A percentile compares a stretch with the other conserved stretches of the same genome.
phyloP scores from a whole-genome alignment of 2,888 invertebrate species.

The Reticulitermes lucifugus region DNA sequence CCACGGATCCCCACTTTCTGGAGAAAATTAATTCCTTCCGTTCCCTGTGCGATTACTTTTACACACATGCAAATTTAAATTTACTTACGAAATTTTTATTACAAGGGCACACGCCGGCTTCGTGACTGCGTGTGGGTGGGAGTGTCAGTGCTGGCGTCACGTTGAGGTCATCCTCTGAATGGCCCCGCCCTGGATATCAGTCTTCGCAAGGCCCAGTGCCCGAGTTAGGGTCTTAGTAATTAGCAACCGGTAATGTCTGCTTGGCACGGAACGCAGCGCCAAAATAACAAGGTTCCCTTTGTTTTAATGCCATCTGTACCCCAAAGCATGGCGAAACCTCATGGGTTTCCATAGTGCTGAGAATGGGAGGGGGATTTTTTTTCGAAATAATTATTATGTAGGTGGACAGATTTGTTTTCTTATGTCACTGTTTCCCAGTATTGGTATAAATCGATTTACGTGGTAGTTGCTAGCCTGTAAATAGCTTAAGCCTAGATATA shows the following conservation, averaged over 20 bases:
- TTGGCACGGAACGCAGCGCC: not conserved
- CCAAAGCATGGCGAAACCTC: too few relatives aligned
- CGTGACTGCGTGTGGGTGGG: not conserved
- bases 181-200: not conserved
- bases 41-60: not conserved
- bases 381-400: not conserved
- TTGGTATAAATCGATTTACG: too few relatives aligned
- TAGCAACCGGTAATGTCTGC: not conserved
- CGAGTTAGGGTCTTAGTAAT: not conserved
- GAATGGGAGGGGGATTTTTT: not conserved
- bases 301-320: not conserved
- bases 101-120: not conserved
- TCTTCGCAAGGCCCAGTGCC: not conserved
- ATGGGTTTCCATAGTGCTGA: not conserved
- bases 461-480: too few relatives aligned
- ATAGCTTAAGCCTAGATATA: too few relatives aligned
- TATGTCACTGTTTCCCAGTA: too few relatives aligned
- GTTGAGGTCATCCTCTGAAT: constrained; percentile 11
- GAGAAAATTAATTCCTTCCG: not conserved
- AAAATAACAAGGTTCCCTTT: not conserved
- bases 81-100: not conserved
- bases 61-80: not conserved
- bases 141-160: not conserved
- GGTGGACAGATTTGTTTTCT: not conserved
- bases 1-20: not conserved